A percentile compares a stretch with the other conserved stretches of the same genome.
Conservation (phyloP, 2,113 vertebrate genomes). For the Alexandromys fortis region DNA sequence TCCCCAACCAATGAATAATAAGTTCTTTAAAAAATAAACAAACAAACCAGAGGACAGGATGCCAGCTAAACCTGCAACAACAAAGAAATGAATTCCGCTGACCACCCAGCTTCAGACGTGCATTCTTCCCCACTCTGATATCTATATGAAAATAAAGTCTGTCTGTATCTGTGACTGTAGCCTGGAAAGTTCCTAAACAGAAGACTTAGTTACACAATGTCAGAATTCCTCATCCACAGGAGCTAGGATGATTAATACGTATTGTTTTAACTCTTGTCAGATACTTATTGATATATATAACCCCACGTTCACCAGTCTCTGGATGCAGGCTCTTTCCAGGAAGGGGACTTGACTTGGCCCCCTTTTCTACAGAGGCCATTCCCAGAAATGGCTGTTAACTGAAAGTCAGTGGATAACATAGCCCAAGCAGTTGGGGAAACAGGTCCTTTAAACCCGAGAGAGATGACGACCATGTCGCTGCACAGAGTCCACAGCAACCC, state of each 20-base stretch:
- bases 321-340: background rate
- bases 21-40: background rate
- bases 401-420: background rate
- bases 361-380: background rate
- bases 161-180: background rate
- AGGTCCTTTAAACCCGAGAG: background rate
- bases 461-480: background rate
- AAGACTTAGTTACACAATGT: background rate
- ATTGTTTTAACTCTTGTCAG: background rate
- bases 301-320: background rate
- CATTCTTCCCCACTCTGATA: background rate
- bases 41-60: background rate
- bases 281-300: background rate
- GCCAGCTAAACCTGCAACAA: background rate
- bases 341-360: background rate
- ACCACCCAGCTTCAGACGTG: background rate
- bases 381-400: background rate
- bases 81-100: background rate
- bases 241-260: background rate
- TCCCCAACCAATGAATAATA: background rate
- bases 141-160: background rate
- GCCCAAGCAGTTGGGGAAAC: background rate
- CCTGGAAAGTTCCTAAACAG: background rate
- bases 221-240: background rate
- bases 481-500: background rate